Evolutionary conservation across 2,888 invertebrate species (phyloP).

Genomic region (Drosophila vallismaia): DNA sequence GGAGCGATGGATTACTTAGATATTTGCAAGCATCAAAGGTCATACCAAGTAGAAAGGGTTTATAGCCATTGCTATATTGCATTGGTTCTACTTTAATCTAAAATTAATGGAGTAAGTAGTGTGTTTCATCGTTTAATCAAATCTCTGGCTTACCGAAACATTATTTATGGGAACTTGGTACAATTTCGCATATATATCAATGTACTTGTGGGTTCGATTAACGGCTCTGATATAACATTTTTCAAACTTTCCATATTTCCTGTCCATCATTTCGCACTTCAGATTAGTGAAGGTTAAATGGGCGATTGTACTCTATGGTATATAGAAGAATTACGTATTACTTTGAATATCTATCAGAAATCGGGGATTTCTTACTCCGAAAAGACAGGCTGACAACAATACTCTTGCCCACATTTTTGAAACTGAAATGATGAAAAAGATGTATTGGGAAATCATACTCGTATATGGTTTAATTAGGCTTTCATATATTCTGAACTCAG

Average conservation of each 20-base stretch:
- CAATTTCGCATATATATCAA: slow-evolving; percentile 10
- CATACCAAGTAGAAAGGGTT: slow-evolving; percentile 14
- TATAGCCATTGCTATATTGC: slow-evolving; percentile 21
- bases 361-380: background rate
- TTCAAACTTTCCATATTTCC: slow-evolving; percentile 12
- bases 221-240: slow-evolving; percentile 41
- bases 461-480: no score
- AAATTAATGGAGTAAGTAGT: background rate
- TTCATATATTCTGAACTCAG: no score
- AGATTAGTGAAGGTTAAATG: slow-evolving; percentile 40
- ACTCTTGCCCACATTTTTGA: slow-evolving; percentile 13
- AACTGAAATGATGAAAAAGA: no score
- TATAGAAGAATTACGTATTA: accelerated
- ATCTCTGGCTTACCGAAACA: background rate
- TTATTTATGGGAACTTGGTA: slow-evolving; percentile 14
- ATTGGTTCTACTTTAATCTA: slow-evolving; percentile 14
- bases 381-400: background rate
- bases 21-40: slow-evolving; percentile 23
- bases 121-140: background rate
- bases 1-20: slow-evolving; percentile 1
- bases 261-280: slow-evolving; percentile 28
- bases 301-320: slow-evolving; percentile 8
- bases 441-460: background rate
- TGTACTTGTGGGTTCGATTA: slow-evolving; percentile 46
- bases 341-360: background rate